Conservation (phyloP, 1,140 invertebrate species). For the Drosophila bipectinata region DNA sequence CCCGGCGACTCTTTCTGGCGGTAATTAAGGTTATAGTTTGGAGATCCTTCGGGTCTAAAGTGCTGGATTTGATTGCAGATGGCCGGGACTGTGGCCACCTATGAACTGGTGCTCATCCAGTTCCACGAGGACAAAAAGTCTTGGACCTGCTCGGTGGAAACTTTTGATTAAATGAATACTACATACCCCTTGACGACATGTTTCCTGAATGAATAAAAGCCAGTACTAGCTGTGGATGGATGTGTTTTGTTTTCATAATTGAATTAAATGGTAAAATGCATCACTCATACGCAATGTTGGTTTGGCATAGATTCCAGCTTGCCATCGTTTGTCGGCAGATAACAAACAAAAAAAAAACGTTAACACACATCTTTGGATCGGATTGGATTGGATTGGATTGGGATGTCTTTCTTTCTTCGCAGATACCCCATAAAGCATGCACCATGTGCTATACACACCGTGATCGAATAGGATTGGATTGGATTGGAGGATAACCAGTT, state of each 20-base stretch:
- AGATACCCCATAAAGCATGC: not conserved
- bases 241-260: not conserved
- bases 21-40: slow-evolving; percentile 29
- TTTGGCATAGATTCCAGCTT: slow-evolving; percentile 59
- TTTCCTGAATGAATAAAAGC: not conserved
- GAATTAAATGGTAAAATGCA: not conserved
- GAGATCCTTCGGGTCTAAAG: slow-evolving; percentile 39
- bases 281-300: slow-evolving; percentile 1
- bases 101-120: slow-evolving; percentile 86
- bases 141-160: slow-evolving; percentile 51
- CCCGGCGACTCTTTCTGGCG: slow-evolving; percentile 86
- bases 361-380: slow-evolving; percentile 23
- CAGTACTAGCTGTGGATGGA: not conserved
- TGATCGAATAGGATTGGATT: not conserved
- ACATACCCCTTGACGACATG: not conserved
- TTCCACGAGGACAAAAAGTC: slow-evolving; percentile 76
- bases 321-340: slow-evolving; percentile 27
- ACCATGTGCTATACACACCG: slow-evolving; percentile 39
- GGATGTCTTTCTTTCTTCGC: not conserved
- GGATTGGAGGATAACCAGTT: slow-evolving; percentile 38
- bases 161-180: not conserved
- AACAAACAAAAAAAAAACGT: slow-evolving; percentile 34
- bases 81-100: slow-evolving; percentile 88
- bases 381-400: slow-evolving; percentile 3
- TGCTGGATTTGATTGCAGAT: slow-evolving; percentile 49